These are phyloP conservation scores for Anabacerthia variegaticeps DNA, from an alignment of 2,797 vertebrate species.

Conservation along the genomic window DNA sequence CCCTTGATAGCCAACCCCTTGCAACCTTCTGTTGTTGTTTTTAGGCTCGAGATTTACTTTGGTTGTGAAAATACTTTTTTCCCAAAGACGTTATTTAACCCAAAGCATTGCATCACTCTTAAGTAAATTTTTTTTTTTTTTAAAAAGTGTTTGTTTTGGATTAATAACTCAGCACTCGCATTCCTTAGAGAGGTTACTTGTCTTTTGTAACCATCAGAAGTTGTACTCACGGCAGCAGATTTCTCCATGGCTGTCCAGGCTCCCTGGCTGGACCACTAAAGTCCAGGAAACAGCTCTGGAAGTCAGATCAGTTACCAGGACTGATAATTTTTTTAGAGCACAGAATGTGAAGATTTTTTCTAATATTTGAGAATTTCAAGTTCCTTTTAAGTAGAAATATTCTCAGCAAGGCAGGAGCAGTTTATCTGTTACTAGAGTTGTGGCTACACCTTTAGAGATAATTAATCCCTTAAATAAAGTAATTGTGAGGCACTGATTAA, in stretches of 20 bases:
- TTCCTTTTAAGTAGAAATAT: not conserved
- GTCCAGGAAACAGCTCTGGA: not conserved
- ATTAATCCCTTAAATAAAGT: not conserved
- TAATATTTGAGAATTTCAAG: not conserved
- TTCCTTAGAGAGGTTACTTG: constrained; percentile 1
- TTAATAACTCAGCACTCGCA: constrained; percentile 7
- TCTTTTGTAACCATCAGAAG: constrained; percentile 44
- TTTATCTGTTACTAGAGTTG: not conserved
- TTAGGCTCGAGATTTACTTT: not conserved
- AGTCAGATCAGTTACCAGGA: not conserved
- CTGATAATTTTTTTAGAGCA: not conserved
- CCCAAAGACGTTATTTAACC: not conserved
- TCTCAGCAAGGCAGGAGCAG: not conserved
- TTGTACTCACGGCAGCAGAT: not conserved
- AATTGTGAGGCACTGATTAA: not conserved
- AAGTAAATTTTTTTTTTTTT: not conserved
- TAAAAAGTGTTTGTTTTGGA: constrained; percentile 46
- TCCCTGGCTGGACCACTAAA: not conserved
- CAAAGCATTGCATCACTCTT: constrained; percentile 5
- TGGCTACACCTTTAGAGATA: not conserved
- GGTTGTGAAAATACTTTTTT: not conserved
- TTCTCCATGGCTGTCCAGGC: not conserved
- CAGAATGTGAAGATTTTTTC: not conserved
- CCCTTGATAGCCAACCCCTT: not conserved
- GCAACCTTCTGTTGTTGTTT: not conserved